Evolutionary conservation across 2,797 vertebrate species (phyloP).

Genomic region (Macropus fuliginosus): DNA sequence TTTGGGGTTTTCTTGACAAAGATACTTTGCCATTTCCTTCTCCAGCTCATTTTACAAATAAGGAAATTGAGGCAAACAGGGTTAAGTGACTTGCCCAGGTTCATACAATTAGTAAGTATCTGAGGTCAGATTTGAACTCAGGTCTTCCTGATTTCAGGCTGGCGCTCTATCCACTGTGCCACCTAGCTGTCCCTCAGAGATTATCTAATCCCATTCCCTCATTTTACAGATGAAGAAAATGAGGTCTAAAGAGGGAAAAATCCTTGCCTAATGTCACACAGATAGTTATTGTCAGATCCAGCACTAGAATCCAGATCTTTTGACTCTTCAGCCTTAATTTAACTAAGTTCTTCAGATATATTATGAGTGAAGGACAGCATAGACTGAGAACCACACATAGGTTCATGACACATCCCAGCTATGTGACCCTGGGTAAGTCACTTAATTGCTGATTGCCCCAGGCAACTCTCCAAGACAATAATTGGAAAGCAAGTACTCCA

Average conservation of each 20-base stretch:
- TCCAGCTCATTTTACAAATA: neutral
- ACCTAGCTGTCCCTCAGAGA: neutral
- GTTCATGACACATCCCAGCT: neutral
- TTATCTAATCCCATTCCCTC: neutral
- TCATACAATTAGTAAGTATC: neutral
- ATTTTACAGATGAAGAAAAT: neutral
- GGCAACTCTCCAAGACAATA: neutral
- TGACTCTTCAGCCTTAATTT: neutral
- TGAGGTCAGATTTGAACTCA: neutral
- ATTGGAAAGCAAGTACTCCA: neutral
- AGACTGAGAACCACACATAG: neutral
- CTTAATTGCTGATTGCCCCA: neutral
- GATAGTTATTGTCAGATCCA: neutral
- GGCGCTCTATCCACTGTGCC: neutral
- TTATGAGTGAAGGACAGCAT: neutral
- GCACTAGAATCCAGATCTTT: neutral
- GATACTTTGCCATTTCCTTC: neutral
- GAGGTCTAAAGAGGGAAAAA: neutral
- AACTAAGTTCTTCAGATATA: neutral
- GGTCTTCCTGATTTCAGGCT: neutral
- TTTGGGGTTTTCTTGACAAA: neutral
- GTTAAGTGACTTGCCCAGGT: neutral
- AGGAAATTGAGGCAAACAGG: neutral
- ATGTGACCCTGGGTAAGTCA: neutral
- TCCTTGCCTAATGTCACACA: neutral